phyloP scores from a whole-genome alignment of 2,113 vertebrate genomes.

The Vulpes ferrilata region DNA sequence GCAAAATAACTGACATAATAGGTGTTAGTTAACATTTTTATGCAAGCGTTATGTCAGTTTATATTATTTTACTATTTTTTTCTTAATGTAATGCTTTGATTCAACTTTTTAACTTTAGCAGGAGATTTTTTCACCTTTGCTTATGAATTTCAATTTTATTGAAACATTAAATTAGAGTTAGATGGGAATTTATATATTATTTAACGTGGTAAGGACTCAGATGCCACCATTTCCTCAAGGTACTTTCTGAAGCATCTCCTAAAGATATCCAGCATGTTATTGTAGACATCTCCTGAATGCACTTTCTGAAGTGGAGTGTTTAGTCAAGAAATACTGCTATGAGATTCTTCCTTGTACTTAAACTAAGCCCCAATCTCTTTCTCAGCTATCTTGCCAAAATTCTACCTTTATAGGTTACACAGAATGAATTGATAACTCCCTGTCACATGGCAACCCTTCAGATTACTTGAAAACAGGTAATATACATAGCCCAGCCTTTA shows the following conservation, averaged over 20 bases:
- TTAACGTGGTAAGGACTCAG: not conserved
- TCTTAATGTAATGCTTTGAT: conserved; percentile 18
- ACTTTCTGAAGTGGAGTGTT: not conserved
- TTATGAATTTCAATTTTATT: not conserved
- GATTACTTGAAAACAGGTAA: not conserved
- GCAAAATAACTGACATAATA: conserved; percentile 4
- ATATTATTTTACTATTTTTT: not conserved
- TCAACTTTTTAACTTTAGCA: not conserved
- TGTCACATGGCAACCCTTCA: not conserved
- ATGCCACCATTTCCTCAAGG: not conserved
- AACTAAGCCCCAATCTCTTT: not conserved
- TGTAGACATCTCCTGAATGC: not conserved
- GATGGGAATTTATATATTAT: not conserved
- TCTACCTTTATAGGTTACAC: not conserved
- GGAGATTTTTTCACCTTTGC: not conserved
- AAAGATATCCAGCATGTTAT: not conserved
- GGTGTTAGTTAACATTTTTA: not conserved
- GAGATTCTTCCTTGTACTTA: not conserved
- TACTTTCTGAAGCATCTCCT: not conserved
- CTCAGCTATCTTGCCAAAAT: not conserved
- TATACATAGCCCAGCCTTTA: not conserved
- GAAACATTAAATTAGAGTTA: not conserved
- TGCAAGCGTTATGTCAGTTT: not conserved
- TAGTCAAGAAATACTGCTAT: not conserved
- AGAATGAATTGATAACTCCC: not conserved